Evolutionary conservation across 2,888 invertebrate genomes (phyloP).

Genomic region (Chymomyza fuscimana): DNA sequence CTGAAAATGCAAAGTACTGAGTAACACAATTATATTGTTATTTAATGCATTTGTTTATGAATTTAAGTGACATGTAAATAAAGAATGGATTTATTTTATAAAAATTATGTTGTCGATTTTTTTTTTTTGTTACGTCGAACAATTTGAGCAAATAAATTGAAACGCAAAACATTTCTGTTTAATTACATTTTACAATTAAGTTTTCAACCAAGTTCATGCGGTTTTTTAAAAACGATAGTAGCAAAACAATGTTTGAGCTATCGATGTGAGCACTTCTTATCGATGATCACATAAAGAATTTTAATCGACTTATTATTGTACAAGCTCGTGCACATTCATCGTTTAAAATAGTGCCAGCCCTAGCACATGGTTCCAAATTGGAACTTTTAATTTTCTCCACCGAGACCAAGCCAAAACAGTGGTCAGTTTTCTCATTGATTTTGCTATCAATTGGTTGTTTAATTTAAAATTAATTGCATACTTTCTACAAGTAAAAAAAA

Average conservation of each 20-base stretch:
- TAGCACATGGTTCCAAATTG: slow-evolving; percentile 22
- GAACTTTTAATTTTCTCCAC: slow-evolving; percentile 19
- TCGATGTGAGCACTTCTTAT: too few species aligned
- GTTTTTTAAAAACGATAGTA: too few species aligned
- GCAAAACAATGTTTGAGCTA: too few species aligned
- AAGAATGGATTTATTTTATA: slow-evolving; percentile 41
- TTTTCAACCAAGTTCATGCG: too few species aligned
- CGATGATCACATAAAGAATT: background rate
- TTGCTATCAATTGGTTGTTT: slow-evolving; percentile 23
- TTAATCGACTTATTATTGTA: background rate
- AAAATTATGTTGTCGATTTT: background rate
- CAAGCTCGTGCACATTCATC: background rate
- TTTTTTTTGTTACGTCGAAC: background rate
- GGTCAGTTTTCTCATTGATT: background rate
- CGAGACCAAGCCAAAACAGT: slow-evolving; percentile 52
- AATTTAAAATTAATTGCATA: slow-evolving; percentile 20
- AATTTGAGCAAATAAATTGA: background rate
- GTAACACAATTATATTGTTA: slow-evolving; percentile 56
- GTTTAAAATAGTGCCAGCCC: background rate
- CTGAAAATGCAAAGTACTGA: slow-evolving; percentile 56
- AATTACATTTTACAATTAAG: too few species aligned
- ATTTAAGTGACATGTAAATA: slow-evolving; percentile 67
- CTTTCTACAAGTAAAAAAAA: background rate
- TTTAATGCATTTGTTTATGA: slow-evolving; percentile 67
- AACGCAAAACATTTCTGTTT: too few species aligned